A percentile compares a stretch with the other conserved stretches of the same genome.
Evolutionary conservation across 2,113 vertebrate species (phyloP).

Genomic region (Neopipo cinnamomea): DNA sequence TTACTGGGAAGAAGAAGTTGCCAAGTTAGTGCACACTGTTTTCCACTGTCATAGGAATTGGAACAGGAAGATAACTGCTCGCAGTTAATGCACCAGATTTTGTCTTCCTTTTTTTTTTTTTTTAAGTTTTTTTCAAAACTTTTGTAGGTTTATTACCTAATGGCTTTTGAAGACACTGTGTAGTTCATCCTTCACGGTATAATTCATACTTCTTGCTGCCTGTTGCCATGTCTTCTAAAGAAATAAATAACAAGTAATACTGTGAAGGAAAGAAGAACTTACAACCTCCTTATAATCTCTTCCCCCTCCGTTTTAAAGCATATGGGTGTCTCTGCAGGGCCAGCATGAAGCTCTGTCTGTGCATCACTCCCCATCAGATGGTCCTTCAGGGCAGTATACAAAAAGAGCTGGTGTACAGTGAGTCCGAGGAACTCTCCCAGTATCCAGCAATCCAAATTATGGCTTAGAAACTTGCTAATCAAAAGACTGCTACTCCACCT

Average conservation of each 20-base stretch:
- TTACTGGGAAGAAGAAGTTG: neutral
- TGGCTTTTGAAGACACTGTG: neutral
- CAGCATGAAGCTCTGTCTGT: neutral
- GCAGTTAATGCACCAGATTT: neutral
- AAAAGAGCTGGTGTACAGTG: neutral
- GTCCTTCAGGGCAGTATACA: fast-evolving
- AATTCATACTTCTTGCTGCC: neutral
- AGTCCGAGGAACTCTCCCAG: neutral
- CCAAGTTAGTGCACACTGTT: neutral
- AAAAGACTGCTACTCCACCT: neutral
- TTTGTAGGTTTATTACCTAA: neutral
- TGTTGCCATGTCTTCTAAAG: neutral
- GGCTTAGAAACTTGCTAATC: neutral
- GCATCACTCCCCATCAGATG: neutral
- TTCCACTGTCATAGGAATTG: neutral
- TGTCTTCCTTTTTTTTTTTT: neutral
- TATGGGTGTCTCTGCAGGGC: neutral
- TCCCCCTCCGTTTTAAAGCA: neutral
- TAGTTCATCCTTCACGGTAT: neutral
- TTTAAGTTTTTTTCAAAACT: neutral
- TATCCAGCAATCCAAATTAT: neutral
- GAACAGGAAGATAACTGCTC: neutral
- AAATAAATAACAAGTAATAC: neutral
- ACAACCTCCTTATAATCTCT: neutral
- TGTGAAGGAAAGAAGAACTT: neutral